phyloP scores from a whole-genome alignment of 1,140 invertebrate genomes.

The Atta cephalotes region DNA sequence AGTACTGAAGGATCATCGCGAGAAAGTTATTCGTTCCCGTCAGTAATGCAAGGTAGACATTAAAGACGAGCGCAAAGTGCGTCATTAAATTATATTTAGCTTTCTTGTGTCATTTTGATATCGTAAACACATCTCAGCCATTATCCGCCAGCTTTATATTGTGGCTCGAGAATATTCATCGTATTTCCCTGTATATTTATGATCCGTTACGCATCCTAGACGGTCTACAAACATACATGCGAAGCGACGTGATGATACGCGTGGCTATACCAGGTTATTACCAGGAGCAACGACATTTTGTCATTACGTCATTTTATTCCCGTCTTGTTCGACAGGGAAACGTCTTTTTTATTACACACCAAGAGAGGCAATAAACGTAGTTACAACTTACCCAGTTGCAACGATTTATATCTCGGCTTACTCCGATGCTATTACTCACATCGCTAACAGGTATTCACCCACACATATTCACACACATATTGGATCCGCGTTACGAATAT shows the following conservation, averaged over 20 bases:
- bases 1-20: neutral
- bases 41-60: conserved; percentile 33
- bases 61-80: conserved; percentile 38
- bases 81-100: conserved; percentile 55
- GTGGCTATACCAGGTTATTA: neutral
- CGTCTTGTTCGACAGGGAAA: conserved; percentile 1
- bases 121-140: conserved; percentile 45
- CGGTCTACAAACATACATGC: conserved; percentile 5
- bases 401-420: conserved; percentile 15
- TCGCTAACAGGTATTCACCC: conserved; percentile 22
- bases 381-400: neutral
- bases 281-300: conserved; percentile 13
- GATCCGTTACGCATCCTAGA: conserved; percentile 36
- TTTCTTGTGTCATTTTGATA: conserved; percentile 34
- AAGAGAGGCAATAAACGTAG: neutral
- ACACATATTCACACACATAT: neutral
- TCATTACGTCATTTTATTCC: conserved; percentile 23
- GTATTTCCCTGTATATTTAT: conserved; percentile 43
- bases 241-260: neutral
- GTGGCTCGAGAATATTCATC: conserved; percentile 9
- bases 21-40: conserved; percentile 12
- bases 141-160: conserved; percentile 45
- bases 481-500: conserved; percentile 33
- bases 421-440: neutral
- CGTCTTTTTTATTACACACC: conserved; percentile 44